Conservation (phyloP, 2,113 vertebrate species). For the Psephotus haematonotus region DNA sequence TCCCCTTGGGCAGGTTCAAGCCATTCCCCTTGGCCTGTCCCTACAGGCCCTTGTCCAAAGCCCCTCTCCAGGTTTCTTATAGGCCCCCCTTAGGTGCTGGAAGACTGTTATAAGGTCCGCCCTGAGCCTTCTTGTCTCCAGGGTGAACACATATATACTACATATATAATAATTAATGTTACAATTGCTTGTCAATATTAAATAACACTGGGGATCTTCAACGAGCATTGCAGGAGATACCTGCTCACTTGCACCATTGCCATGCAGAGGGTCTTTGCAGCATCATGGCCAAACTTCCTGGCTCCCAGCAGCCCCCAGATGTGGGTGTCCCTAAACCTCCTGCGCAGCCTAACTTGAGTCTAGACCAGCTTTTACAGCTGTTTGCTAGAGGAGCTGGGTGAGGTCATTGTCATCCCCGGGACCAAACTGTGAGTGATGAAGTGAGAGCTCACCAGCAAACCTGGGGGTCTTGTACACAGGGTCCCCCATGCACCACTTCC, state of each 20-base stretch:
- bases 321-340: background rate
- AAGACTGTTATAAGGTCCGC: background rate
- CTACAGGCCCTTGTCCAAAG: background rate
- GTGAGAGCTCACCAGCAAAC: background rate
- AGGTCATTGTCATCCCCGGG: background rate
- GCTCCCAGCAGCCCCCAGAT: background rate
- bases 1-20: too few relatives aligned
- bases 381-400: background rate
- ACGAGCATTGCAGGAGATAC: background rate
- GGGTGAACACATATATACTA: background rate
- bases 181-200: too few relatives aligned
- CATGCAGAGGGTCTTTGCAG: background rate
- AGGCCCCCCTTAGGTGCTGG: background rate
- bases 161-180: background rate
- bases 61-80: background rate
- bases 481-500: background rate
- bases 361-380: background rate
- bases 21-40: too few relatives aligned
- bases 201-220: background rate
- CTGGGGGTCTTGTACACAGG: rapidly evolving
- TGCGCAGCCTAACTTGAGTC: background rate
- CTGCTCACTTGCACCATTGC: background rate
- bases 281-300: background rate
- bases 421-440: background rate
- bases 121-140: background rate